phyloP scores from a whole-genome alignment of 1,140 invertebrate species.

The Formica selysi region DNA sequence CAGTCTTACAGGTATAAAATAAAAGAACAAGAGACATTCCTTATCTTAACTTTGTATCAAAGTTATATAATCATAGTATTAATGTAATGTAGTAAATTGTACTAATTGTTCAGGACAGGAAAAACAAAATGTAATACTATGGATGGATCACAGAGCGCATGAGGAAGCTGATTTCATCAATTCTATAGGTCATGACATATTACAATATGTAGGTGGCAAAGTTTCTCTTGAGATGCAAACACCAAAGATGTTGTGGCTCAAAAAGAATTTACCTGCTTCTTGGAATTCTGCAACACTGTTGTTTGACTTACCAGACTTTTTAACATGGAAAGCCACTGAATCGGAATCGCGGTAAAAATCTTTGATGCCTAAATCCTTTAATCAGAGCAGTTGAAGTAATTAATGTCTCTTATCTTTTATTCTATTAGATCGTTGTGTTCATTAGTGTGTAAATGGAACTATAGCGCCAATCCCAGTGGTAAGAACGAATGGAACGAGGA shows the following conservation, averaged over 20 bases:
- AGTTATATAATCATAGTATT: background rate
- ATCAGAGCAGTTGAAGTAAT: background rate
- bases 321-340: conserved; percentile 96
- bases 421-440: conserved; percentile 94
- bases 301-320: conserved; percentile 97
- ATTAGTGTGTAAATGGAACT: conserved; percentile 98
- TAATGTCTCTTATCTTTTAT: conserved; percentile 47
- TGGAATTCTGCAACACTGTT: conserved; percentile 91
- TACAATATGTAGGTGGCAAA: conserved; percentile 96
- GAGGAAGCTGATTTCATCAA: conserved; percentile 95
- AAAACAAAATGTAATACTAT: conserved; percentile 96
- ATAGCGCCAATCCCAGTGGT: conserved; percentile 88
- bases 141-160: conserved; percentile 98
- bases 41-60: background rate
- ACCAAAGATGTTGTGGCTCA: conserved; percentile 98
- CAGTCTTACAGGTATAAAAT: conserved; percentile 89
- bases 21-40: background rate
- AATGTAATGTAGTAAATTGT: conserved; percentile 4
- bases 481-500: conserved; percentile 91
- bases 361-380: conserved; percentile 25
- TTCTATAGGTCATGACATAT: conserved; percentile 90
- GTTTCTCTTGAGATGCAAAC: conserved; percentile 98
- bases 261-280: conserved; percentile 90
- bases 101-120: conserved; percentile 85
- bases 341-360: conserved; percentile 88